Evolutionary conservation across 2,888 invertebrate genomes (phyloP).

Genomic region (Meganola albula): DNA sequence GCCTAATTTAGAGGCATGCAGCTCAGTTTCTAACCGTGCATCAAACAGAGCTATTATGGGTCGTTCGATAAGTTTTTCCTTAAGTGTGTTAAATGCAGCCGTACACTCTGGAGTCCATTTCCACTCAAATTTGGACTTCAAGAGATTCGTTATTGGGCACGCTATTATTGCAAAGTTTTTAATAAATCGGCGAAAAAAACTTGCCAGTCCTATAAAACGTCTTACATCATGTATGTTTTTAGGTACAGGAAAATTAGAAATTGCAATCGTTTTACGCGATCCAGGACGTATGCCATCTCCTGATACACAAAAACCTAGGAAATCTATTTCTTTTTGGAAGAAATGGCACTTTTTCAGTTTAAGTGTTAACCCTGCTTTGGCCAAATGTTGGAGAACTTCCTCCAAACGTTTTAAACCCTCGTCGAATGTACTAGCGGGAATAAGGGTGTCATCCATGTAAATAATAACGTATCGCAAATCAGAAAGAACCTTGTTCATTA

Average conservation of each 20-base stretch:
- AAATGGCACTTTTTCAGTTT: background rate
- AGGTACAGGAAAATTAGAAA: background rate
- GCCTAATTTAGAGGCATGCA: background rate
- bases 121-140: slow-evolving; percentile 6
- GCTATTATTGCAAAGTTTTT: slow-evolving; percentile 1
- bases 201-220: background rate
- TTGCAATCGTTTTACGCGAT: background rate
- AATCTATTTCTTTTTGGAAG: background rate
- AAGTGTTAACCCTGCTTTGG: background rate
- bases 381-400: background rate
- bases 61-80: slow-evolving; percentile 1
- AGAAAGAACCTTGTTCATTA: background rate
- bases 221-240: background rate
- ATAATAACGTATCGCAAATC: background rate
- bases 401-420: background rate
- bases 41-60: background rate
- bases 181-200: slow-evolving; percentile 1
- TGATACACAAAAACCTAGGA: background rate
- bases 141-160: slow-evolving; percentile 7
- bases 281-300: background rate
- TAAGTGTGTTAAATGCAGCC: slow-evolving; percentile 5
- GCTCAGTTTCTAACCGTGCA: background rate
- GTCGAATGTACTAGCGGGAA: background rate
- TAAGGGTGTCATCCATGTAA: background rate
- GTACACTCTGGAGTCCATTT: slow-evolving; percentile 4